A percentile compares a stretch with the other conserved stretches of the same genome.
Evolutionary conservation across 1,140 invertebrate genomes (phyloP).

Genomic region (Pseudomyrmex pallidus): DNA sequence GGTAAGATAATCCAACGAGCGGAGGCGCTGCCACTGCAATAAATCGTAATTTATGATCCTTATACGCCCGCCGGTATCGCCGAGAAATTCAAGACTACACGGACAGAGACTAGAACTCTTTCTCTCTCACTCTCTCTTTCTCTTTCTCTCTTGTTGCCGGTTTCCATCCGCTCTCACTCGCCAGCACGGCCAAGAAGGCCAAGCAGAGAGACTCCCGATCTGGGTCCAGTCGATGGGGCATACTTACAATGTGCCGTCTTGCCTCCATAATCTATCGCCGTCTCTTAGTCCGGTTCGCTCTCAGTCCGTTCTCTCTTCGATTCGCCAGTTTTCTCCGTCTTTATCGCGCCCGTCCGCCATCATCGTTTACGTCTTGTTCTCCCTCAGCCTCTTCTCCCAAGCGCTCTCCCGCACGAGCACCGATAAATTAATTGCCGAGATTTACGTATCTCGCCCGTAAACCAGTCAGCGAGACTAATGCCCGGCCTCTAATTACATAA

Average conservation of each 20-base stretch:
- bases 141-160: background rate
- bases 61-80: conserved; percentile 76
- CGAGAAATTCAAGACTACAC: conserved; percentile 79
- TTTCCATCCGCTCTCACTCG: conserved; percentile 13
- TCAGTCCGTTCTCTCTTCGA: conserved; percentile 19
- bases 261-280: conserved; percentile 56
- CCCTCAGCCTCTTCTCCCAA: conserved; percentile 37
- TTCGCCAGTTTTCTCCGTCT: conserved; percentile 43
- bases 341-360: conserved; percentile 34
- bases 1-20: conserved; percentile 83
- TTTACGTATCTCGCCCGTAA: conserved; percentile 83
- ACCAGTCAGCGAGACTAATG: conserved; percentile 82
- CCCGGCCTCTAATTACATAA: conserved; percentile 83
- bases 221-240: conserved; percentile 41
- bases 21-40: conserved; percentile 82
- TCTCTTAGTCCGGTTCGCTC: conserved; percentile 9
- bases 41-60: conserved; percentile 84
- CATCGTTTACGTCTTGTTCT: conserved; percentile 49
- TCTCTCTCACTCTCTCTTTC: conserved; percentile 21
- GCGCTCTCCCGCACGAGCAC: conserved; percentile 53
- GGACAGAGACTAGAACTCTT: conserved; percentile 29
- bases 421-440: conserved; percentile 84
- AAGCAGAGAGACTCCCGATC: conserved; percentile 33
- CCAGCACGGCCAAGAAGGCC: conserved; percentile 12
- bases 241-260: conserved; percentile 67